Conservation (phyloP, 2,797 vertebrate species). For the Acropternis orthonyx region DNA sequence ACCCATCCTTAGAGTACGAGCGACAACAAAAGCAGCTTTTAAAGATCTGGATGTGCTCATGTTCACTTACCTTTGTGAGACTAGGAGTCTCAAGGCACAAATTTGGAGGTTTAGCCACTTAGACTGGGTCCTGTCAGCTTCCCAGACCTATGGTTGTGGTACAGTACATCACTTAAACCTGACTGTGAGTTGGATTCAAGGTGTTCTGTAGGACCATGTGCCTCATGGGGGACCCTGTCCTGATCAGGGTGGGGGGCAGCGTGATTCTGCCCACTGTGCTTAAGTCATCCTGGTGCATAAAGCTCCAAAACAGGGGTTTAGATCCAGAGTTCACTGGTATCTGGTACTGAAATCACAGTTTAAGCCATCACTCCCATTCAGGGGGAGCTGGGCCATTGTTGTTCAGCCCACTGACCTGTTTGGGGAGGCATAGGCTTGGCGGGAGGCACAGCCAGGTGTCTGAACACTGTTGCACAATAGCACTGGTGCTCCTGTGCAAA, state of each 20-base stretch:
- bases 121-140: neutral
- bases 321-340: too few relatives aligned
- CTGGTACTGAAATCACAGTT: neutral
- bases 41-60: neutral
- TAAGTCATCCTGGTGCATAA: neutral
- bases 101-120: neutral
- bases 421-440: neutral
- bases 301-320: neutral
- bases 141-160: neutral
- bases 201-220: neutral
- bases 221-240: neutral
- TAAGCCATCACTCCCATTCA: neutral
- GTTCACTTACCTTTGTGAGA: neutral
- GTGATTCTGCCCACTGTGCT: fast-evolving
- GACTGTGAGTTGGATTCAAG: neutral
- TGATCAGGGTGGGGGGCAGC: fast-evolving
- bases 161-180: neutral
- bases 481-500: neutral
- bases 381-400: neutral
- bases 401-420: neutral
- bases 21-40: slow-evolving; percentile 23
- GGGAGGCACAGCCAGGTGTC: neutral
- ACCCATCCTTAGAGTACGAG: slow-evolving; percentile 24
- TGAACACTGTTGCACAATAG: neutral
- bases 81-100: neutral